These are phyloP conservation scores for Sitobion miscanthi DNA, from an alignment of 1,140 invertebrate genomes.

Conservation along the genomic window DNA sequence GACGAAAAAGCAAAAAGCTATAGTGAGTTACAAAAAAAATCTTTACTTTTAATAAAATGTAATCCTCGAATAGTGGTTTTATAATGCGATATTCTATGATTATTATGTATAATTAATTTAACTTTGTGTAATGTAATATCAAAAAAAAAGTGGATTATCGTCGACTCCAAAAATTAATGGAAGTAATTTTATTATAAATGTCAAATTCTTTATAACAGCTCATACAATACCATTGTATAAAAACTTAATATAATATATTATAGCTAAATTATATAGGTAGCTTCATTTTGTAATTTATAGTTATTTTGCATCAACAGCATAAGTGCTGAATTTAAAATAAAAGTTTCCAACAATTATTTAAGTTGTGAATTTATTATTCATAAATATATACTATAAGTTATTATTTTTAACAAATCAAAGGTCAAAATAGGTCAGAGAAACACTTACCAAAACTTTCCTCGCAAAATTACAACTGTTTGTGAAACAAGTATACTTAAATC, in stretches of 20 bases:
- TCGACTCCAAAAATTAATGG: not conserved
- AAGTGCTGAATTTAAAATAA: too few relatives aligned
- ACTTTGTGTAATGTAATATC: not conserved
- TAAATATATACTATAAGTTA: too few relatives aligned
- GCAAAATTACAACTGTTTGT: too few relatives aligned
- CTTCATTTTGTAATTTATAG: not conserved
- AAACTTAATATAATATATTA: not conserved
- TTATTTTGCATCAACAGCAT: not conserved
- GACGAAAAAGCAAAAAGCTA: not conserved
- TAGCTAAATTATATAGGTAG: not conserved
- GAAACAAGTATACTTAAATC: too few relatives aligned
- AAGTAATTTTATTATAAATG: not conserved
- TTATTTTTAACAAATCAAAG: too few relatives aligned
- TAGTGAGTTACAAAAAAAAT: not conserved
- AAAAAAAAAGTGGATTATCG: not conserved
- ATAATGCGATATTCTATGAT: not conserved
- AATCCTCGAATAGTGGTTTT: not conserved
- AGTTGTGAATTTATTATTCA: too few relatives aligned
- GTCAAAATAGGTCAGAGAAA: too few relatives aligned
- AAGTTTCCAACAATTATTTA: too few relatives aligned
- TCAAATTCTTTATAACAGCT: not conserved
- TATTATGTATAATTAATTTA: slow-evolving; percentile 37
- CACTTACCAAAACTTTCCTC: too few relatives aligned
- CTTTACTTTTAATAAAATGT: slow-evolving; percentile 12
- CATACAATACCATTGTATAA: not conserved